Base-by-base conservation (phyloP, 2,797 vertebrate species). In the Percopsis omiscomaycus region DNA sequence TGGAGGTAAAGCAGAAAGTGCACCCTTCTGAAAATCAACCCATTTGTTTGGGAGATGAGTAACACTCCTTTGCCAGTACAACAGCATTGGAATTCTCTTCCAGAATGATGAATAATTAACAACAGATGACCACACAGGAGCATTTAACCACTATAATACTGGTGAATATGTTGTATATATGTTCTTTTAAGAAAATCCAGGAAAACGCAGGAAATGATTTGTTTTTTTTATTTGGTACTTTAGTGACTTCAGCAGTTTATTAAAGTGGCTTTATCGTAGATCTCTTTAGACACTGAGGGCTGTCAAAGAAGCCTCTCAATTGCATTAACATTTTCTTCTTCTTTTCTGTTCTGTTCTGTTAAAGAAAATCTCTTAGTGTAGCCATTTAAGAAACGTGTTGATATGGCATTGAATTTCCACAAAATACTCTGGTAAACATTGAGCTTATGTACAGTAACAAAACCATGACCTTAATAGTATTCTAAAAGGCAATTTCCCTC, bases 341-440 rank as follows among this genome's bases (percentile, higher is more conserved):
- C 86, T 88, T 77, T 92, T 94, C 87, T 91, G 90, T 92, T 91
- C 86, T 91, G 90, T 90, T 81, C 81, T 87, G 84, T 74, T 85
- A 76, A 89, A 90, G 88, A 84, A 66, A 29, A 76, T 82, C 71
- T 80, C 84, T 94, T 91, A 91, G 87, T 93, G 86, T 86, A 86
- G 89, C 81, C 78, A 80, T 93, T 91, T 88, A 91, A 93, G 94
- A 91, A 59, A 90, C 85, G 93, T 94, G 90, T 82, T 86, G 93
- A 93, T 93, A 71, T 84, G 84, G 94, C 92, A 93, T 93, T 91
- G 90, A 92, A 90, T 95, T 94, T 90, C 92, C 86, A 89, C 89
- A 87, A 93, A 93, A 90, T 86, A 85, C 91, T 86, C 79, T 46
- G 84, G 89, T 95, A 95, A 96, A 95, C 94, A 96, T 81, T 84